Conservation (phyloP, 2,113 vertebrate genomes). For the Calidris pugnax region DNA sequence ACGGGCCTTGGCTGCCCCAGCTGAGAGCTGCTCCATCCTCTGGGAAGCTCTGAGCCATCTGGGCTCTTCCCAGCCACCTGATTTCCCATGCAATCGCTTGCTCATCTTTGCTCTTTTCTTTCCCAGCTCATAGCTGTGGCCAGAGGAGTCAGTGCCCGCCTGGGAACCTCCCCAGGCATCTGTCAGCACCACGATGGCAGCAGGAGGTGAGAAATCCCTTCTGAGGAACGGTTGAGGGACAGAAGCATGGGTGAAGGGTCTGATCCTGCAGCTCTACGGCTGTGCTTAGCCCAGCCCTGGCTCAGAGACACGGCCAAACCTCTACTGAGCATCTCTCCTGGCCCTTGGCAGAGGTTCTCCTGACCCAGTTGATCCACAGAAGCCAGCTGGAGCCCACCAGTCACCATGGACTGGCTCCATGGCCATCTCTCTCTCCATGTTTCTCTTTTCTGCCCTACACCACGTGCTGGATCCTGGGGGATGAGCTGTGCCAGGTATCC, state of each 20-base stretch:
- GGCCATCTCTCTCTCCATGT: neutral
- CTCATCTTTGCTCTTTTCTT: neutral
- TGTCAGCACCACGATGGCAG: rapidly evolving
- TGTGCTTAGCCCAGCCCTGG: neutral
- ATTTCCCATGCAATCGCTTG: neutral
- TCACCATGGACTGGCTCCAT: neutral
- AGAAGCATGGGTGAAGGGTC: neutral
- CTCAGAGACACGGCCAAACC: neutral
- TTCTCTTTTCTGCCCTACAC: neutral
- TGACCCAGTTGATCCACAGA: neutral
- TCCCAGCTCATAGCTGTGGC: neutral
- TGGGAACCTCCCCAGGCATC: neutral
- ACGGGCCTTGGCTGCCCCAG: neutral
- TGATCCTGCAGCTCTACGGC: neutral
- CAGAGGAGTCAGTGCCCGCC: neutral
- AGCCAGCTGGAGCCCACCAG: neutral
- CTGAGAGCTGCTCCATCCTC: neutral
- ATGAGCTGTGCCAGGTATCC: neutral
- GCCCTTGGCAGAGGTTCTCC: neutral
- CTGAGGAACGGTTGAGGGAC: neutral
- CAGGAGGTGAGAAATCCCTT: neutral
- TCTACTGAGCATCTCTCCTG: neutral
- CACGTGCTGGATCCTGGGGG: neutral
- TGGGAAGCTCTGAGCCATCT: neutral
- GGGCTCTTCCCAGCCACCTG: neutral